These are phyloP conservation scores for Melanotus villosus DNA, from an alignment of 2,888 invertebrate species.

Conservation along the genomic window DNA sequence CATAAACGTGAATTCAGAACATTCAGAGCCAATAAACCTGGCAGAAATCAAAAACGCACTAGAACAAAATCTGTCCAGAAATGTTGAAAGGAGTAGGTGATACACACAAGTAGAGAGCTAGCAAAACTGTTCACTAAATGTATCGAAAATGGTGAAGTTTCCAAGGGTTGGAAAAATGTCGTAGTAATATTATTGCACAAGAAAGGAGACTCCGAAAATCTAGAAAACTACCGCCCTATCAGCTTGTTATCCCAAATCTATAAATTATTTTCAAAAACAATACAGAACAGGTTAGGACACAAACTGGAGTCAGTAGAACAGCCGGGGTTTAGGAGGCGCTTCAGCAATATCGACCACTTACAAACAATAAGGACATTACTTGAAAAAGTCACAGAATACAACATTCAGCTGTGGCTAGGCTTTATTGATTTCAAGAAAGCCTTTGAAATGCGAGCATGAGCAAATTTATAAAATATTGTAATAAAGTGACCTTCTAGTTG, in stretches of 20 bases:
- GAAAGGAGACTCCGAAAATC: too few relatives aligned
- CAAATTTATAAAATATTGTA: too few relatives aligned
- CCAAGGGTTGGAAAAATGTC: background rate
- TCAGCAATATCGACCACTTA: too few relatives aligned
- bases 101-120: background rate
- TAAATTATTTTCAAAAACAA: background rate
- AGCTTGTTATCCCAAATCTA: too few relatives aligned
- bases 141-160: background rate
- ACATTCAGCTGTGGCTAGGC: too few relatives aligned
- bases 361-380: too few relatives aligned
- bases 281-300: background rate
- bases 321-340: background rate
- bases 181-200: too few relatives aligned
- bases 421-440: too few relatives aligned
- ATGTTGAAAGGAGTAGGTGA: background rate
- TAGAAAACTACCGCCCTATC: too few relatives aligned
- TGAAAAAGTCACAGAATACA: too few relatives aligned
- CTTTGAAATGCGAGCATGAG: too few relatives aligned
- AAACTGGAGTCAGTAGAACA: background rate
- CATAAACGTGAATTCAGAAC: background rate
- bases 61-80: background rate
- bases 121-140: background rate
- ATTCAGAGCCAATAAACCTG: background rate
- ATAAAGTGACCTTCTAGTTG: too few relatives aligned
- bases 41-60: background rate